Evolutionary conservation across 1,140 invertebrate genomes (phyloP), one percentile per base, ranked within the genome.

Genomic region (Lamellibrachia luymesi): DNA sequence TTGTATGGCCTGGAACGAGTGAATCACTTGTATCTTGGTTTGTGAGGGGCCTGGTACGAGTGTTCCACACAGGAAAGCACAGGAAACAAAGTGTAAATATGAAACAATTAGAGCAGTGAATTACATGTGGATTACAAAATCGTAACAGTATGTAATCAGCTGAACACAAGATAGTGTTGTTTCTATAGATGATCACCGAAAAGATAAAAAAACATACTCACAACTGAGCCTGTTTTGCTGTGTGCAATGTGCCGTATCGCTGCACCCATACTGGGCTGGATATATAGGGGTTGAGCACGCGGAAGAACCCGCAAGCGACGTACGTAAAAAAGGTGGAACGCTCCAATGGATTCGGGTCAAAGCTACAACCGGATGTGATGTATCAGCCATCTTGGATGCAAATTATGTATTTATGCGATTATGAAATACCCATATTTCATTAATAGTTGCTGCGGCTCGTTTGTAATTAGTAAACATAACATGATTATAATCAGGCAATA

Each of bases 341-440:
- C 6, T 27, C 51, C 27, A 92, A 89, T 17, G 93, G 93, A 80
- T 92, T 92, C 25, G 93, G 93, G 92, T 93, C 92, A 64, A 93
- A 92, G 49, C 93, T 93, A 56, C 51, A 93, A 93, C 50, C 64
- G 64, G 64, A 80, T 17, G 91, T 8, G 91, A 27, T 80, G 64
- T 80, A 22, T 80, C 17, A 80, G 64, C 64, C 64, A 80, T 80
- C 13, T 80, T 80, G 64, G 25, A 80, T 80, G 17, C 64, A 22
- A 80, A 80, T 80, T 80, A 6, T 80, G 13, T 22, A 80, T 4
- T 22, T 2, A 17, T 8, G 64, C 64, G 13, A 80, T 22, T 17
- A 8, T 80, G 25, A 80, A 17, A 22, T 80, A 80, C 13, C 25
- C 64, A 17, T 22, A 80, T 17, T 90, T 90, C 13, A 90, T 90